Evolutionary conservation across 2,888 invertebrate genomes (phyloP).

Genomic region (Caenorhabditis sp.): DNA sequence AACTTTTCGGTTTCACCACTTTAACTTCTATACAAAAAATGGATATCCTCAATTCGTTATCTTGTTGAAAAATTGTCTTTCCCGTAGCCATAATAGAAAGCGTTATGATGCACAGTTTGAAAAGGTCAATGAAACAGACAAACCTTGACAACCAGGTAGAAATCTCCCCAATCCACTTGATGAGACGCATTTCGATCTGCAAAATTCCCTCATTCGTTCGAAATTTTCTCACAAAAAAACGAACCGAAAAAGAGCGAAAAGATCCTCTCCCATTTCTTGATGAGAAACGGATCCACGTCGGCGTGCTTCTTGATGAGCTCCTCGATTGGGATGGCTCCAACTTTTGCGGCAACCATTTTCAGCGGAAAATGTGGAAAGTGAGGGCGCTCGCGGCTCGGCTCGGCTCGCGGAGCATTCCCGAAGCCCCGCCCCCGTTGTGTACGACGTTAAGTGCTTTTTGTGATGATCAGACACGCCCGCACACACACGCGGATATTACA

Average conservation of each 20-base stretch:
- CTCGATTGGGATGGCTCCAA: conserved; percentile 47
- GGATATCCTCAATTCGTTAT: too few species aligned
- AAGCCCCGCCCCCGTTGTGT: conserved; percentile 27
- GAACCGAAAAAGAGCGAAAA: conserved; percentile 78
- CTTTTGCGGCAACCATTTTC: conserved; percentile 46
- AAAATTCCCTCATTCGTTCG: conserved; percentile 20
- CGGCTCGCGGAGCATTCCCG: conserved; percentile 1
- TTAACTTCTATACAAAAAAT: too few species aligned
- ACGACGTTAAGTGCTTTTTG: conserved; percentile 21
- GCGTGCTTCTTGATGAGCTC: conserved; percentile 69
- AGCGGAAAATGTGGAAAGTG: neutral
- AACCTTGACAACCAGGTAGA: conserved; percentile 78
- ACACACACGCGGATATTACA: conserved; percentile 30
- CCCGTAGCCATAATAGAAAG: too few species aligned
- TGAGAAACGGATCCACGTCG: conserved; percentile 74
- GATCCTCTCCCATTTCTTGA: conserved; percentile 77
- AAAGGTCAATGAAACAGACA: conserved; percentile 17
- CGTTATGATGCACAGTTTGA: too few species aligned
- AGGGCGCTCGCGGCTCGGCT: too few species aligned
- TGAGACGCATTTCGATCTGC: conserved; percentile 75
- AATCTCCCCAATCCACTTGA: conserved; percentile 77
- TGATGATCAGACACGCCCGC: conserved; percentile 26
- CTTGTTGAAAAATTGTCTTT: too few species aligned
- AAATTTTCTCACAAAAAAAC: too few species aligned
- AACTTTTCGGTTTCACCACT: too few species aligned